phyloP scores from a whole-genome alignment of 2,888 invertebrate species.

The Troilus luridus region DNA sequence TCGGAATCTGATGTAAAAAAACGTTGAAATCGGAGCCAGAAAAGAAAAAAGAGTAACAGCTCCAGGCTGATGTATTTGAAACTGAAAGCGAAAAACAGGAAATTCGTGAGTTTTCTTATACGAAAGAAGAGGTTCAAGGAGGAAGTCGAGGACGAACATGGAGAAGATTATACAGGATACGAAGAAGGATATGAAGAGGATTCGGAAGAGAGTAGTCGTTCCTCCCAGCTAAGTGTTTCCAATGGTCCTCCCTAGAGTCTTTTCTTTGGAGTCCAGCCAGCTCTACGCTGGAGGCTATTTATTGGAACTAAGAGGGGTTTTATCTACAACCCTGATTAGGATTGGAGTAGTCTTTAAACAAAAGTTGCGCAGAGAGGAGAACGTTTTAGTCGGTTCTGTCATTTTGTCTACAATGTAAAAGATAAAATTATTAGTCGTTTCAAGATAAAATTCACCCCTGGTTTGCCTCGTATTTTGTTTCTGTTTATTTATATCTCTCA shows the following conservation, averaged over 20 bases:
- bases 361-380: neutral
- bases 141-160: neutral
- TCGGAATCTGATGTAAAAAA: no score
- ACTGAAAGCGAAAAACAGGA: neutral
- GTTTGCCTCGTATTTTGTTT: neutral
- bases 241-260: neutral
- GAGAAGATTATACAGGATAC: neutral
- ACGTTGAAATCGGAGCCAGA: neutral
- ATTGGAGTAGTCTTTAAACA: neutral
- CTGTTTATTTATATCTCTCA: neutral
- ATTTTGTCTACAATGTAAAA: neutral
- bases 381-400: neutral
- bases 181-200: conserved; percentile 8
- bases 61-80: neutral
- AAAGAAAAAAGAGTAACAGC: neutral
- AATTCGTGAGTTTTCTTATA: neutral
- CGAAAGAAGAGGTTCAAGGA: neutral
- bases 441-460: neutral
- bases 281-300: neutral
- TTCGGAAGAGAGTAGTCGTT: conserved; percentile 4
- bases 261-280: neutral
- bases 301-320: neutral
- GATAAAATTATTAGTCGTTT: neutral
- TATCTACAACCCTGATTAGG: neutral
- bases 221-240: conserved; percentile 17